Evolutionary conservation across 2,113 vertebrate species (phyloP).

Genomic region (Odobenus rosmarus): DNA sequence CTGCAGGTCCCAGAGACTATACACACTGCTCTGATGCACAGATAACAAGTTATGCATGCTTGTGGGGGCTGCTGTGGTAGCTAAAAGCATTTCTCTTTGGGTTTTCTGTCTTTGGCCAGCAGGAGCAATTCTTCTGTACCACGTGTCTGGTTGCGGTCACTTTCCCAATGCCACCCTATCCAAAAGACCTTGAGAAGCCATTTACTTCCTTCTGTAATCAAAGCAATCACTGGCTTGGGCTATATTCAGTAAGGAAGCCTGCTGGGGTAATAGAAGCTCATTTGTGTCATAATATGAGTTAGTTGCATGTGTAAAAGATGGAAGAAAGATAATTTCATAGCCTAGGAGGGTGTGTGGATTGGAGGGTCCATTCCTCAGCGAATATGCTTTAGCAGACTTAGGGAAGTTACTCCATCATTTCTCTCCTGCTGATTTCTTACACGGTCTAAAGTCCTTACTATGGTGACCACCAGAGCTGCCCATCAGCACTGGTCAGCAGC

Average conservation of each 20-base stretch:
- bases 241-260: constrained; percentile 39
- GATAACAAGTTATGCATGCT: background rate
- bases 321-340: background rate
- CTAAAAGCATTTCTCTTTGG: background rate
- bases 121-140: constrained; percentile 2
- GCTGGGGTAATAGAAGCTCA: constrained; percentile 17
- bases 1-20: background rate
- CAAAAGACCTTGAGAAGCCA: background rate
- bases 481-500: constrained; percentile 67
- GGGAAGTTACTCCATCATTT: background rate
- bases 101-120: background rate
- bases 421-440: constrained; percentile 37
- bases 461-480: constrained; percentile 47
- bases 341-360: constrained; percentile 16
- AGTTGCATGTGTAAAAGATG: constrained; percentile 23
- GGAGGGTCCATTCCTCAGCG: constrained; percentile 53
- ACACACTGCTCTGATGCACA: background rate
- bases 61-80: background rate
- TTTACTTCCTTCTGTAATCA: constrained; percentile 41
- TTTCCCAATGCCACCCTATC: constrained; percentile 27
- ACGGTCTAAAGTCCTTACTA: constrained; percentile 35
- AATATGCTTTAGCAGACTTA: constrained; percentile 59
- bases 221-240: background rate
- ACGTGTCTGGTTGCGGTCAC: background rate
- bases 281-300: constrained; percentile 1